Percentiles rank a stretch among this genome's conserved stretches.
Conservation (phyloP, 2,888 invertebrate species). For the Busseola fusca region DNA sequence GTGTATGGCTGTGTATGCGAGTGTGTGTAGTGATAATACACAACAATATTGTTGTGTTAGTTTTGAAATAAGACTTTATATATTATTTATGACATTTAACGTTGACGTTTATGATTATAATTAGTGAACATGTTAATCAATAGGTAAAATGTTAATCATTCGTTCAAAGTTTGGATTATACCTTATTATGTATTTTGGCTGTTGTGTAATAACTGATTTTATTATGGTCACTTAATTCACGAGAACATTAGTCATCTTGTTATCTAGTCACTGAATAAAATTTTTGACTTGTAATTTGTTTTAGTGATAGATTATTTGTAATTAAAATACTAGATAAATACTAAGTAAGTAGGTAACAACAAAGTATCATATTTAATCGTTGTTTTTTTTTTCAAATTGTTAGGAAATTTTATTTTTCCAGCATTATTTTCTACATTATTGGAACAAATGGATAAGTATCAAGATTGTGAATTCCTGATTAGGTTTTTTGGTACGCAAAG, state of each 20-base stretch:
- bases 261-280: slow-evolving; percentile 28
- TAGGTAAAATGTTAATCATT: background rate
- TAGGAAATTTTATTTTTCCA: background rate
- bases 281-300: background rate
- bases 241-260: background rate
- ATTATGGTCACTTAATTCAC: background rate
- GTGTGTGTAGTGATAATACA: slow-evolving; percentile 1
- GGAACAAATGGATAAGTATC: background rate
- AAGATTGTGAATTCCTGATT: background rate
- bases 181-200: slow-evolving; percentile 8
- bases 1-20: background rate
- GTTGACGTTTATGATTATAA: slow-evolving; percentile 1
- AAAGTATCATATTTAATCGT: background rate
- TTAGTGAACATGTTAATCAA: background rate
- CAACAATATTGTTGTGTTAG: background rate
- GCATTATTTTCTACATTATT: background rate
- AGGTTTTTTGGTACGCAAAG: background rate
- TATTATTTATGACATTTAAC: background rate
- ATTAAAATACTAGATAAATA: background rate
- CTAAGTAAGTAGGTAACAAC: background rate
- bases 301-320: background rate
- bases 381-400: background rate
- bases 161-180: background rate
- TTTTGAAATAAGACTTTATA: background rate
- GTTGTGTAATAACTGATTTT: background rate